Base-by-base conservation (phyloP, 2,113 vertebrate genomes). In the Tyto alba region DNA sequence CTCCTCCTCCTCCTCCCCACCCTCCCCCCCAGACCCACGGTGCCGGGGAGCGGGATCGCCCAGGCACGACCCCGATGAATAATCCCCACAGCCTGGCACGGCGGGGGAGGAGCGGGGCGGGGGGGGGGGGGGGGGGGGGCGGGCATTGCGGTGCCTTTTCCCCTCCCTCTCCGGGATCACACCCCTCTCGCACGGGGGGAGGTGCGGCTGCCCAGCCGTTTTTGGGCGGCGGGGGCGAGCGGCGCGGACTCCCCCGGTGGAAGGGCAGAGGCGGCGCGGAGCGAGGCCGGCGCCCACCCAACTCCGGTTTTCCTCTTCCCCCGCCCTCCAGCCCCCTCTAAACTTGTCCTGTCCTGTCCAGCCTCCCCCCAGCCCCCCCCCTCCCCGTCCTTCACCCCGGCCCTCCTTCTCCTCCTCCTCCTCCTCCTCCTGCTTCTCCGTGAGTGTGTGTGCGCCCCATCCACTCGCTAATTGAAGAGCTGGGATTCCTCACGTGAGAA, bases 401-500 rank as follows among this genome's bases (percentile, higher is more conserved):
- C 55, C 68, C 63, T 71, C 62, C 81, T 74, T 67, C 91, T 78
- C 85, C 48, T 55, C 50, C 88, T 69, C 78, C 41, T 56, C 55
- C 89, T 84, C 82, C 63, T 71, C n/a, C n/a, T n/a, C n/a, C n/a
- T n/a, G n/a, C n/a, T n/a, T n/a, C n/a, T n/a, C 53, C 78, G 73
- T 48, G 83, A 89, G 81, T 84, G 88, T 88, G 71, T 86, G 63
- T 15, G 79, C 40, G 89, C 93, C 85, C 57, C 75, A 68, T 75
- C 86, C 80, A 60, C 92, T 98, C 98, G 98, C 98, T 99, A 98
- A 99, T 99, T 99, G 99, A 99, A 98, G 98, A 98, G 98, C 99
- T 98, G 98, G 98, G 98, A 99, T 98, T 98, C 98, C 98, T 99
- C 99, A 99, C 99, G 99, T 99, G 99, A 99, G 98, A 98, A 97